Evolutionary conservation across 2,797 vertebrate genomes (phyloP).

Genomic region (Petrocephalus sullivani): DNA sequence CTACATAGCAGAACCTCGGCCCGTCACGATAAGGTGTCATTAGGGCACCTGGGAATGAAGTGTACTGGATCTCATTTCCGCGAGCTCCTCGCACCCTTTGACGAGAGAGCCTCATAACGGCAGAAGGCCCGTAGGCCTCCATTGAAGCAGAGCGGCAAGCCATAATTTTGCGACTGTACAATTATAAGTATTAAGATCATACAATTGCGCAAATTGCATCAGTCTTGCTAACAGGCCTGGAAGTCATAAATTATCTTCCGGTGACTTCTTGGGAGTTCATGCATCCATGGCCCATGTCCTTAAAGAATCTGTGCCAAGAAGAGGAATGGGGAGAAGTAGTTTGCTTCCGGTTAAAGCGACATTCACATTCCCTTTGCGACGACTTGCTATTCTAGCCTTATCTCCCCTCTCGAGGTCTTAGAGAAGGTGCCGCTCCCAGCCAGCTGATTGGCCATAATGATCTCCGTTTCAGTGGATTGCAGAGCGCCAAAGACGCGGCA

Average conservation of each 20-base stretch:
- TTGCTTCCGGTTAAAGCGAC: background rate
- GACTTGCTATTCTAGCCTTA: background rate
- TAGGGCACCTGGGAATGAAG: background rate
- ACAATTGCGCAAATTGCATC: background rate
- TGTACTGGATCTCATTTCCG: background rate
- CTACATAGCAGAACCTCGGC: background rate
- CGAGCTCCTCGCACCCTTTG: background rate
- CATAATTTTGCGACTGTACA: background rate
- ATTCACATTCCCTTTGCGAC: background rate
- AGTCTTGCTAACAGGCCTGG: background rate
- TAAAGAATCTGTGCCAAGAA: background rate
- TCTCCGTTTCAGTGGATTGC: background rate
- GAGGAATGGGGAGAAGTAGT: background rate
- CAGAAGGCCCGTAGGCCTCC: background rate
- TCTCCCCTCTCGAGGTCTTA: background rate
- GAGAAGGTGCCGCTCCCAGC: background rate
- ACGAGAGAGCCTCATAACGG: background rate
- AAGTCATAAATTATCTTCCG: background rate
- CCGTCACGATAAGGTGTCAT: background rate
- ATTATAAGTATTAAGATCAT: background rate
- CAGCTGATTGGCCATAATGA: background rate
- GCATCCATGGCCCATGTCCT: background rate
- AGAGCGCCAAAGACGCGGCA: background rate
- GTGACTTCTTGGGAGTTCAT: background rate
- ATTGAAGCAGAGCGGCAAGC: background rate